Evolutionary conservation across 2,113 vertebrate genomes (phyloP), one percentile per base, ranked within the genome.

Genomic region (Esox niger): DNA sequence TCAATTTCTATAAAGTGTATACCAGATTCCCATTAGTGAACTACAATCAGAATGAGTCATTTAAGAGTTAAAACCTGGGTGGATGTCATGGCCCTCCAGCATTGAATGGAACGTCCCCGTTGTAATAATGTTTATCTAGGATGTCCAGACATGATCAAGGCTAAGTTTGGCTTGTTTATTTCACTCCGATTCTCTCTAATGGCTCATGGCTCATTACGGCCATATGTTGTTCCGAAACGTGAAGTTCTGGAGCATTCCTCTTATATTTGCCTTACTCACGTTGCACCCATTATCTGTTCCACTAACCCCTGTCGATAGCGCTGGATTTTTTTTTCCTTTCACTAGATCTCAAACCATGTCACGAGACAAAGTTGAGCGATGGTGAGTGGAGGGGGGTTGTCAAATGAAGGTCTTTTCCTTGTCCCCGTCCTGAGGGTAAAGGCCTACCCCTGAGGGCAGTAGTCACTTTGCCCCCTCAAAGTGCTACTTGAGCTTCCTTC

Each of bases 401-500:
- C 78, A 58, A 76, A 78, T 74, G 38, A 76, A 71, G 59, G 49
- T 29, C 55, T 77, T 69, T 68, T 71, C 46, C 46, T 26, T 6
- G 11, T 70, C 33, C 56, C 54, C 67, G 61, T 61, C 67, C 67
- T 35, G 57, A 9, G 46, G 49, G 62, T 33, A 55, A 70, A 60
- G 55, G 25, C 10, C 57, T 71, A 65, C 73, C 64, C 71, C 76
- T 38, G 59, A 71, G 71, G 77, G 60, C 61, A 68, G 20, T 23
- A 35, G 65, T 69, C 71, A 71, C 58, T 59, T 46, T 67, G 74
- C 77, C 68, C 62, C 68, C 49, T 73, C 38, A 70, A 69, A 74
- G 55, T 74, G 78, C 71, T 77, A 80, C 78, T 75, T 60, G 35
- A 71, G 68, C 74, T 83, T 88, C 82, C 82, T 83, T 75, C 80